These are phyloP conservation scores for Bolborhynchus lineola DNA, from an alignment of 2,113 vertebrate genomes.

Conservation along the genomic window DNA sequence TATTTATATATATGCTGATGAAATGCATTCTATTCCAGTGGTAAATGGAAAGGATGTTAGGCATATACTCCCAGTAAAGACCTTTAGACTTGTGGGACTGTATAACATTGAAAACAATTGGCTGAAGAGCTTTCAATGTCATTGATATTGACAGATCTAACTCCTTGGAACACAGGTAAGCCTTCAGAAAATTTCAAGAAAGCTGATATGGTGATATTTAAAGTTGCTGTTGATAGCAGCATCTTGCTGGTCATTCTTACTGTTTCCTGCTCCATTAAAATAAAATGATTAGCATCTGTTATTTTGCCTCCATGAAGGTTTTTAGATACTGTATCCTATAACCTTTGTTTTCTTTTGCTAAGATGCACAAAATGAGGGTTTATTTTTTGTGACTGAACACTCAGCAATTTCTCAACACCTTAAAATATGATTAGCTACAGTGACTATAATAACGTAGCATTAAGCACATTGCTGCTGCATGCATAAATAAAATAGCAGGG, in stretches of 20 bases:
- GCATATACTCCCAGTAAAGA: neutral
- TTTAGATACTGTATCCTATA: neutral
- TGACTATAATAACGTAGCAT: neutral
- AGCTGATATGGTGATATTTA: neutral
- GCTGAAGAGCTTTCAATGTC: neutral
- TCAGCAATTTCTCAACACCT: neutral
- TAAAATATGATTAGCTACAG: neutral
- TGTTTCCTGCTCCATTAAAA: neutral
- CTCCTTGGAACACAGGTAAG: neutral
- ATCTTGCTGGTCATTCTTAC: neutral
- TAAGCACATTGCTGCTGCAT: neutral
- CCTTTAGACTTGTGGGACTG: neutral
- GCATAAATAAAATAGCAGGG: neutral
- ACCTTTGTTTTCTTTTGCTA: neutral
- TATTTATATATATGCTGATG: neutral
- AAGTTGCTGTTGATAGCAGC: neutral
- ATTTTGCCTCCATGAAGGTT: neutral
- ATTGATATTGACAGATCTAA: neutral
- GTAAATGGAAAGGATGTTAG: neutral
- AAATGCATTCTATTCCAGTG: neutral
- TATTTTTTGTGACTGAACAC: neutral
- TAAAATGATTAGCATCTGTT: neutral
- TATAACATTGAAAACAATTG: neutral
- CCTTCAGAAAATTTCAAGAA: neutral
- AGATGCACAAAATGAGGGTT: neutral